Base-by-base conservation (phyloP, 2,113 vertebrate species). In the Bambusicola thoracicus region DNA sequence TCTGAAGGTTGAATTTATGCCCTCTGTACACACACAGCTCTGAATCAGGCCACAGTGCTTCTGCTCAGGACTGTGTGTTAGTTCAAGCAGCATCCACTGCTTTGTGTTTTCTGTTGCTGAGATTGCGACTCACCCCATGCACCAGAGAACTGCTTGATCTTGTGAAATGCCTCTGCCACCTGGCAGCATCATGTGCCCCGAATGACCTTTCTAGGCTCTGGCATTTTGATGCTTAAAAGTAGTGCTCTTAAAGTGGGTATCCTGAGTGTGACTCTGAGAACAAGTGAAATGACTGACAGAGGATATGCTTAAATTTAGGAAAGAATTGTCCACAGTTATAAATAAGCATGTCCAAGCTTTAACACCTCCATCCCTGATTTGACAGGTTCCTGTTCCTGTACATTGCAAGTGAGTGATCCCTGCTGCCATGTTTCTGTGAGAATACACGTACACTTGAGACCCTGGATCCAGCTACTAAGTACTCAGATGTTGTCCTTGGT, bases 61-160 rank as follows among this genome's bases (percentile, higher is more conserved):
- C 69, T 75, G 38, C 61, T 81, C 25, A 16, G 49, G 16, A 29
- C 8, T 0, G 0, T 14, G 18, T 53, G 6, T 56, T 53, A 14
- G 18, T 74, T 46, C 20, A 53, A 18, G n/a, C 66, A n/a, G 55
- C 58, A 41, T 30, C 20, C 21, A 3, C 18, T 41, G 5, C 30
- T 59, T 56, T 75, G 32, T 8, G 4, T 46, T 77, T 58, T 70
- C 75, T 63, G 19, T 29, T 4, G 1, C 16, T 40, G 27, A 82
- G 41, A 21, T 62, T 69, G 27, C 5, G 4, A 59, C 51, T 74
- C 40, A 4, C 29, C 8, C 34, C 1, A 0, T 5, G 25, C 38
- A 14, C 41, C 29, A 10, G 32, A 40, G 12, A 15, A 12, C 10
- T 6, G 1, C 43, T 51, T 72, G 18, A 25, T 29, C 32, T 25